phyloP scores from a whole-genome alignment of 2,888 invertebrate species.

The Hymenopus coronatus region DNA sequence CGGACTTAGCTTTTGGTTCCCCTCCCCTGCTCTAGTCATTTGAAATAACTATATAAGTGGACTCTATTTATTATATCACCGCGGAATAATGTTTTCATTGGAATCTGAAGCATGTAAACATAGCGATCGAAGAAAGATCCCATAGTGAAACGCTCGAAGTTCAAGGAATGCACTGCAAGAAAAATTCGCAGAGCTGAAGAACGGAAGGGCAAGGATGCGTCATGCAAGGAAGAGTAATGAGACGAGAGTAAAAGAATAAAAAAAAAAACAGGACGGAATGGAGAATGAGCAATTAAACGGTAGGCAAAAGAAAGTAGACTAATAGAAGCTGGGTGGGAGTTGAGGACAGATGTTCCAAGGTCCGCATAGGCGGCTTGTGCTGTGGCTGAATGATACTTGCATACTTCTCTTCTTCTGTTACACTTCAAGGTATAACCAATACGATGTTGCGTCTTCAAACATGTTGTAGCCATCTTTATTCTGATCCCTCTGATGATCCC shows the following conservation, averaged over 20 bases:
- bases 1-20: too few relatives aligned
- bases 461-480: too few relatives aligned
- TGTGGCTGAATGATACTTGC: neutral
- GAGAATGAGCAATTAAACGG: neutral
- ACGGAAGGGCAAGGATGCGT: neutral
- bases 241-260: neutral
- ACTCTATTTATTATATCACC: too few relatives aligned
- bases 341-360: neutral
- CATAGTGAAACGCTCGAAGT: neutral
- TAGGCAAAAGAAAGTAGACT: neutral
- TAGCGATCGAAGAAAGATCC: neutral
- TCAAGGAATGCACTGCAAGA: neutral
- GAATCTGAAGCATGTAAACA: neutral
- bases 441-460: too few relatives aligned
- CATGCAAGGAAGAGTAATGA: neutral
- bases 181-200: neutral
- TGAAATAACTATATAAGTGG: too few relatives aligned
- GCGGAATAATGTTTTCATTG: too few relatives aligned
- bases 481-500: too few relatives aligned
- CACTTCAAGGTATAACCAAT: too few relatives aligned
- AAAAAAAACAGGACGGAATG: neutral
- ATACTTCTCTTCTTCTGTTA: too few relatives aligned
- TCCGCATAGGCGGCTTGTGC: too few relatives aligned
- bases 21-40: too few relatives aligned
- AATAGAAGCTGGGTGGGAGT: neutral